Evolutionary conservation across 2,888 invertebrate species (phyloP).

Genomic region (Polyploca ridens): DNA sequence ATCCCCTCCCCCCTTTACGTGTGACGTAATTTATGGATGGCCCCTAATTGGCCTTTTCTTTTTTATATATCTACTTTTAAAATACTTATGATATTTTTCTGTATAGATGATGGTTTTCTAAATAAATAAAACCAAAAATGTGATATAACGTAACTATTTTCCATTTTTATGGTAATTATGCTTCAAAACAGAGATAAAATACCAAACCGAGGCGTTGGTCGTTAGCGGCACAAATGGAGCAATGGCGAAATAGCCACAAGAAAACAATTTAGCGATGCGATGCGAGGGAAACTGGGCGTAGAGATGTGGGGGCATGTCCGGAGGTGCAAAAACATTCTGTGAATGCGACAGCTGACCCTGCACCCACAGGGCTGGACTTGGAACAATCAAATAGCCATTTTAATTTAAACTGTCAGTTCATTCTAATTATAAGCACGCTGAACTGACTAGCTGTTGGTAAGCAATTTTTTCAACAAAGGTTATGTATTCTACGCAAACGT

Average conservation of each 20-base stretch:
- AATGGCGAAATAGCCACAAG: constrained; percentile 58
- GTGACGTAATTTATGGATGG: no score
- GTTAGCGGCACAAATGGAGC: constrained; percentile 54
- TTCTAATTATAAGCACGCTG: background rate
- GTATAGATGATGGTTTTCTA: no score
- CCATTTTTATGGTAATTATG: background rate
- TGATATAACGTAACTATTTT: no score
- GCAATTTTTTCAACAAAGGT: no score
- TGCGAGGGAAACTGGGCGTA: constrained; percentile 43
- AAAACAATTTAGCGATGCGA: constrained; percentile 70
- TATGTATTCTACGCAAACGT: no score
- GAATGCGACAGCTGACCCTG: constrained; percentile 77
- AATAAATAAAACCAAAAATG: no score
- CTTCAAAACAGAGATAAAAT: background rate
- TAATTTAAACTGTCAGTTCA: background rate
- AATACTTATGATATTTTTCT: no score
- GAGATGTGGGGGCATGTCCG: constrained; percentile 35
- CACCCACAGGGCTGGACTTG: constrained; percentile 52
- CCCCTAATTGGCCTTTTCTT: no score
- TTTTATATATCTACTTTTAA: no score
- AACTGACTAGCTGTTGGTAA: no score
- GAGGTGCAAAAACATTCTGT: constrained; percentile 74
- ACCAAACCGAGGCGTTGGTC: constrained; percentile 37
- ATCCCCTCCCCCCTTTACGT: no score
- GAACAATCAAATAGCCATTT: constrained; percentile 13